Evolutionary conservation across 2,888 invertebrate genomes (phyloP), one percentile per base, ranked within the genome.

Genomic region (Theretra japonica): DNA sequence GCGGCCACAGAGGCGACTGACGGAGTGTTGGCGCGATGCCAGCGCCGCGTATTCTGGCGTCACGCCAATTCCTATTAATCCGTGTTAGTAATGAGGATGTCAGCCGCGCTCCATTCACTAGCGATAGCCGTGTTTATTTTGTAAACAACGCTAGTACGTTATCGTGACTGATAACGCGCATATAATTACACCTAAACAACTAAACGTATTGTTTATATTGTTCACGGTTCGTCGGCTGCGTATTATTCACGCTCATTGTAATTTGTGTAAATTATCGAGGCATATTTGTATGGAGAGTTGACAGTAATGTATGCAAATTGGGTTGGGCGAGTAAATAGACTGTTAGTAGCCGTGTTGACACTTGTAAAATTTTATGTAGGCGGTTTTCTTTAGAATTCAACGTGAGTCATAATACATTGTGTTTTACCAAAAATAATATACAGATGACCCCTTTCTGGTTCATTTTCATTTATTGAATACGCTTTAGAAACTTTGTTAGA

Each of bases 121-220:
- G 73, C 79, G 90, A 89, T 89, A 88, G 86, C 78, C 73, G 77
- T 62, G 86, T 88, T 90, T 91, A 89, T 90, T 91, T 90, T 91
- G 92, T 93, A 93, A 93, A 93, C 92, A 93, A 87, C 77, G 77
- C 77, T 71, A 83, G 86, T 84, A 83, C 80, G 81, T 84, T 88
- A 89, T 87, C 87, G 77, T 75, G 68, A 73, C 30, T 50, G 73
- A 76, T 73, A 70, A 69, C 65, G 65, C 15, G 15, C 21, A 23
- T 65, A 41, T 65, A 65, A 65, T 65, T 65, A 65, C 62, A 65
- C 41, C 15, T 65, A 65, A 15, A 41, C 41, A 65, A 23, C 21
- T 65, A 65, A 41, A 48, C 41, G 65, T 48, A 23, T 48, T 62
- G 62, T 62, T 62, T 62, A 62, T 62, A 62, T 41, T 41, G 41